Conservation (phyloP, 92 coral and sea anemone species). For the Diadumene lineata region DNA sequence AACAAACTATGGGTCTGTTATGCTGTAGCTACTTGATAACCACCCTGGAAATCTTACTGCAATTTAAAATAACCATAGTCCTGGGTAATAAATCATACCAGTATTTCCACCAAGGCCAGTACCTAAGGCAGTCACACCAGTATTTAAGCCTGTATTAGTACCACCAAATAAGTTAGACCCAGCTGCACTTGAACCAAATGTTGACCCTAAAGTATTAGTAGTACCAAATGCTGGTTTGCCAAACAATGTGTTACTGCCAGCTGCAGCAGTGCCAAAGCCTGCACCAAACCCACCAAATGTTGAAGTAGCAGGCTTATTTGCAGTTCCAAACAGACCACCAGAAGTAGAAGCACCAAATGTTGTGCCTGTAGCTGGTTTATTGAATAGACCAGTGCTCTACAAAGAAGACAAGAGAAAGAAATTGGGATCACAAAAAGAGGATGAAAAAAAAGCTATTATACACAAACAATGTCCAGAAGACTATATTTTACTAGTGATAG, state of each 20-base stretch:
- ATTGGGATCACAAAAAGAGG: too few species aligned
- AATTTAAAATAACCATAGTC: too few species aligned
- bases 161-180: constrained; percentile 78
- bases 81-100: background rate
- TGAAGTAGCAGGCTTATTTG: constrained; percentile 66
- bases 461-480: too few species aligned
- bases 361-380: constrained; percentile 11
- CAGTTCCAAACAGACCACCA: constrained; percentile 77
- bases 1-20: too few species aligned
- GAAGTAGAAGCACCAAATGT: constrained; percentile 59
- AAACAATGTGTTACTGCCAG: constrained; percentile 33
- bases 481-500: too few species aligned
- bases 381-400: constrained; percentile 25
- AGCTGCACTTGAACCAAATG: constrained; percentile 46
- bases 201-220: constrained; percentile 35
- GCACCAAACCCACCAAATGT: constrained; percentile 64
- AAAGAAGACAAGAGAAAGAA: too few species aligned
- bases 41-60: too few species aligned
- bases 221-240: constrained; percentile 32
- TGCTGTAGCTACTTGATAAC: too few species aligned
- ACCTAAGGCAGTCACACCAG: constrained; percentile 68
- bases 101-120: constrained; percentile 37
- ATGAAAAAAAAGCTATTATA: too few species aligned
- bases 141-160: constrained; percentile 53
- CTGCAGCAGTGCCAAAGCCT: constrained; percentile 57